Evolutionary conservation across 2,797 vertebrate genomes (phyloP).

Genomic region (Acipenser oxyrinchus): DNA sequence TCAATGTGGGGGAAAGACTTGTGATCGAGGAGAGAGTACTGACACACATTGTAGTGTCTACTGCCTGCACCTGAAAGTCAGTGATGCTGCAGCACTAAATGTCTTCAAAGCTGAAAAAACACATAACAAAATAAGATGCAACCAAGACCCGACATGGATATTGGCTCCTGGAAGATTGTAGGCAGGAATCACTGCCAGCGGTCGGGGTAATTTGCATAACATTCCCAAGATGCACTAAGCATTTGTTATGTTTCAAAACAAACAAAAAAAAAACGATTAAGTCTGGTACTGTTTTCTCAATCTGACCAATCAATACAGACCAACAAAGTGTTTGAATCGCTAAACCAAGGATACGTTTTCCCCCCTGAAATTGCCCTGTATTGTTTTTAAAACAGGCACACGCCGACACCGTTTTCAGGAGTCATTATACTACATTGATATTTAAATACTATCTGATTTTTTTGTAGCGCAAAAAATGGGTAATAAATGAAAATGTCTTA

Average conservation of each 20-base stretch:
- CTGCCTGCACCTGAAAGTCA: conserved; percentile 20
- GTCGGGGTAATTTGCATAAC: neutral
- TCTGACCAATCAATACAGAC: too few species aligned
- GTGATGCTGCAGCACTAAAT: conserved; percentile 18
- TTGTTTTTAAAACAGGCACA: too few species aligned
- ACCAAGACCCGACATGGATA: conserved; percentile 20
- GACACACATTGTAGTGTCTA: conserved; percentile 11
- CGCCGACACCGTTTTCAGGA: too few species aligned
- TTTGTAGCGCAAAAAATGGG: too few species aligned
- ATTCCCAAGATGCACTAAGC: neutral
- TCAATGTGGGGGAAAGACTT: conserved; percentile 15
- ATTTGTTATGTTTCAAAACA: neutral
- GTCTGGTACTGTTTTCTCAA: too few species aligned
- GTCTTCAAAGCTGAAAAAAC: conserved; percentile 8
- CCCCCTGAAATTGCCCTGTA: too few species aligned
- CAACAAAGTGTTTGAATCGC: too few species aligned
- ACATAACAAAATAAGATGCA: conserved; percentile 12
- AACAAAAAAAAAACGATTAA: neutral
- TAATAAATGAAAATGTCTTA: too few species aligned
- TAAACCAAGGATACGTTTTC: too few species aligned
- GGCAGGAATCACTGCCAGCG: neutral
- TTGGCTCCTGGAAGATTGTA: conserved; percentile 7
- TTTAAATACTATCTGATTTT: too few species aligned
- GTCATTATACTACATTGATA: too few species aligned
- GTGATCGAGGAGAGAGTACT: neutral